Conservation (phyloP, 1,140 invertebrate species). For the Cyphomyrmex costatus region DNA sequence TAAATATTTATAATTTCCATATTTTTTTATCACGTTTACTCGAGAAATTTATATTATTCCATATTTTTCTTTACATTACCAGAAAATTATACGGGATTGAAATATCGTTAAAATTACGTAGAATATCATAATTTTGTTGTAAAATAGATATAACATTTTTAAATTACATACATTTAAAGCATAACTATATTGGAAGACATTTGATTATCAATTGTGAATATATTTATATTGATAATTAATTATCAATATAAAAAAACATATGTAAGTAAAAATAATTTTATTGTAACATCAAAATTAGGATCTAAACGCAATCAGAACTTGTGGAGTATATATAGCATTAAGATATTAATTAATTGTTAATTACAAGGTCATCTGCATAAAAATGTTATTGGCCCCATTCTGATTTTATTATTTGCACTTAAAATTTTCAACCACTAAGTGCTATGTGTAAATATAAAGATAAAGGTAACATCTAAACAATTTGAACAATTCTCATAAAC, state of each 20-base stretch:
- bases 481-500: constrained; percentile 31
- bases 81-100: constrained; percentile 10
- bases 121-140: not conserved
- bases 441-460: constrained; percentile 3
- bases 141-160: constrained; percentile 7
- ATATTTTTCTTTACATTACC: not conserved
- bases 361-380: constrained; percentile 16
- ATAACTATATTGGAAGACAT: constrained; percentile 30
- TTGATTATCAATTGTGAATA: constrained; percentile 11
- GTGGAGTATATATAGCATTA: constrained; percentile 31
- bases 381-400: constrained; percentile 56
- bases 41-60: no score
- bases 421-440: constrained; percentile 35
- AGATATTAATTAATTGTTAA: constrained; percentile 22
- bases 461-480: constrained; percentile 29
- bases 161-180: constrained; percentile 36
- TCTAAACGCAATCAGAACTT: constrained; percentile 22
- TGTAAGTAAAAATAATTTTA: constrained; percentile 16
- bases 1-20: not conserved
- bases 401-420: constrained; percentile 30
- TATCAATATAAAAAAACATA: constrained; percentile 15
- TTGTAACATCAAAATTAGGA: constrained; percentile 1
- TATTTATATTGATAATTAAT: not conserved
- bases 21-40: no score
- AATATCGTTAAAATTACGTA: not conserved